Conservation (phyloP, 2,888 invertebrate genomes). For the Cartodere bifasciata region DNA sequence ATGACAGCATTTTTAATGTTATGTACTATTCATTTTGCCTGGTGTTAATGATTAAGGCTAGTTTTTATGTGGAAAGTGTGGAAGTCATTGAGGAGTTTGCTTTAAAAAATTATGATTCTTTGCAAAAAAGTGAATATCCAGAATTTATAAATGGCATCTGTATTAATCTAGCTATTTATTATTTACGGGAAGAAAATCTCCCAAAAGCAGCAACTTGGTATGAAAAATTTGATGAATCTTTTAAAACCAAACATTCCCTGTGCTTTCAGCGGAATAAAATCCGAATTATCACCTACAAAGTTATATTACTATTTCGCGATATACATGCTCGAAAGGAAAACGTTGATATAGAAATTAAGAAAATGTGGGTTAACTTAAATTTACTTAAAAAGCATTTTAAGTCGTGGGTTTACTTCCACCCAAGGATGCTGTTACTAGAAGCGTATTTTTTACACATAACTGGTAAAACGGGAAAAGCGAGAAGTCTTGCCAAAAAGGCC, state of each 20-base stretch:
- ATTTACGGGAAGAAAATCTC: conserved; percentile 13
- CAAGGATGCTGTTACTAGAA: conserved; percentile 18
- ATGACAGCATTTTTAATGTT: conserved; percentile 25
- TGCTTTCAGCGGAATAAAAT: conserved; percentile 12
- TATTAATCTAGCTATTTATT: conserved; percentile 16
- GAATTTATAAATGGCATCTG: conserved; percentile 14
- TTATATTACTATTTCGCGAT: conserved; percentile 3
- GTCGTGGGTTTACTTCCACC: conserved; percentile 10
- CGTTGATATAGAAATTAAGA: neutral
- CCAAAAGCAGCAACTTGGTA: conserved; percentile 17
- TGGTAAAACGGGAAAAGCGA: conserved; percentile 7
- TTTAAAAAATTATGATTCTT: conserved; percentile 21
- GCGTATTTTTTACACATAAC: conserved; percentile 18
- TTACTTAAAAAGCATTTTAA: too few relatives aligned
- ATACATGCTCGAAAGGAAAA: too few relatives aligned
- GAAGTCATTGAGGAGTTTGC: conserved; percentile 36
- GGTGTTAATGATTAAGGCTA: conserved; percentile 44
- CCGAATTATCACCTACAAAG: too few relatives aligned
- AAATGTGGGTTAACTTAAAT: too few relatives aligned
- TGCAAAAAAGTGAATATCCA: conserved; percentile 3
- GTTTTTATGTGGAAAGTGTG: conserved; percentile 40
- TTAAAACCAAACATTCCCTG: conserved; percentile 7
- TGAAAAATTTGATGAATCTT: conserved; percentile 13
- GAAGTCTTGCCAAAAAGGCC: conserved; percentile 15
- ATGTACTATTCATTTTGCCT: conserved; percentile 47